Base-by-base conservation (phyloP, 64 coral and sea anemone genomes). In the Cladopsammia gracilis region DNA sequence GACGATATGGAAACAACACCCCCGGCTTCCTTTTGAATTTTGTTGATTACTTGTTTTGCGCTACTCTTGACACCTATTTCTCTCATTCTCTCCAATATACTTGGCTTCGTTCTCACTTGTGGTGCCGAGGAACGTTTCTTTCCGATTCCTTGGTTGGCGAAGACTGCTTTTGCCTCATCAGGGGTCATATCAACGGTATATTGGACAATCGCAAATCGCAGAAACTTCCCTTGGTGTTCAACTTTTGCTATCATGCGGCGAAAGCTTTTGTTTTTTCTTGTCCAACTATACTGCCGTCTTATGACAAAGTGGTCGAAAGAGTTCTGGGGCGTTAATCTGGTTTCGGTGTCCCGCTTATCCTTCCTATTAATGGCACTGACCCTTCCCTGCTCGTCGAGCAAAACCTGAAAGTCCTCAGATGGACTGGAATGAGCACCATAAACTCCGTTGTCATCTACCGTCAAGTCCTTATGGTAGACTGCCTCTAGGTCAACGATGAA, bases 21-120 rank as follows among this genome's bases (percentile, higher is more conserved):
- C 64, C 90, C 90, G 19, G 78, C 89, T 85, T 92, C 22, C 69
- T 74, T 92, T 71, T 92, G 80, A 64, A 86, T 74, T 76, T 84
- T 54, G 23, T 22, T 85, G 57, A 85, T 92, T 71, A 92, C 86
- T 43, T 64, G 48, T 48, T 92, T 92, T 67, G 90, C 66, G 64
- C 73, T 77, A 7, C 50, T 81, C 25, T 79, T 71, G 52, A 43
- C 48, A 73, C 81, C 57, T 12, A 50, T 49, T 23, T 76, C 71
- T 26, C 91, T 48, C 16, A 93, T 76, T 86, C 68, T 65, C 45
- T 76, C 59, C n/a, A 93, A 56, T 8, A 86, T n/a, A 62, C 72
- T 77, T 44, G 72, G 87, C 48, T 89, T 89, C 13, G 73, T 89
- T 75, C 50, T 48, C 62, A 70, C 48, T 47, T 47, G 19, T 26